Evolutionary conservation across 1,140 invertebrate genomes (phyloP).

Genomic region (Temnothorax curvispinosus): DNA sequence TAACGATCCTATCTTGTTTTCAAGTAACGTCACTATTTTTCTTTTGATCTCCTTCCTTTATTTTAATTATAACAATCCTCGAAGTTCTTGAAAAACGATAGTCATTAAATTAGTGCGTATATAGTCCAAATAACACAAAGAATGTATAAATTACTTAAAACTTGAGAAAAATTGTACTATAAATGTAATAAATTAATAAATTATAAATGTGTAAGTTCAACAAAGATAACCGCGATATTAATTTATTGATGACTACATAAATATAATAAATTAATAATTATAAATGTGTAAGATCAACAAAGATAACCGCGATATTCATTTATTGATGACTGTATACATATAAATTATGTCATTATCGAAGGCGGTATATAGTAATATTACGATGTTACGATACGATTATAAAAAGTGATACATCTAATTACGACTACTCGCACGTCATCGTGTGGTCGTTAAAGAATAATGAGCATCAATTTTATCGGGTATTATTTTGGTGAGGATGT

Average conservation of each 20-base stretch:
- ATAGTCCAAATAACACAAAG: background rate
- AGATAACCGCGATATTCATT: background rate
- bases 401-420: slow-evolving; percentile 21
- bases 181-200: background rate
- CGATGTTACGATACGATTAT: background rate
- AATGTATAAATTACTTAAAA: background rate
- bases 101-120: background rate
- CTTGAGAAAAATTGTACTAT: background rate
- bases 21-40: background rate
- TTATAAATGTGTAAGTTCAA: background rate
- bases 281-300: background rate
- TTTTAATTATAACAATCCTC: background rate
- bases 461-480: slow-evolving; percentile 30
- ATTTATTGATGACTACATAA: background rate
- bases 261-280: background rate
- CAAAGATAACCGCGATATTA: background rate
- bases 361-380: background rate
- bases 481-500: slow-evolving; percentile 16
- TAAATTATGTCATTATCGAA: background rate
- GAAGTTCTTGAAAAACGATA: background rate
- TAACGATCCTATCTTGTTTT: background rate
- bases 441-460: slow-evolving; percentile 35
- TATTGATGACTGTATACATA: no score
- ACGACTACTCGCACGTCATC: slow-evolving; percentile 10
- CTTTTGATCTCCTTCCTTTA: background rate